Conservation (phyloP, 35 echinoderm and acorn worm species). For the Hemicentrotus pulcherrimus region DNA sequence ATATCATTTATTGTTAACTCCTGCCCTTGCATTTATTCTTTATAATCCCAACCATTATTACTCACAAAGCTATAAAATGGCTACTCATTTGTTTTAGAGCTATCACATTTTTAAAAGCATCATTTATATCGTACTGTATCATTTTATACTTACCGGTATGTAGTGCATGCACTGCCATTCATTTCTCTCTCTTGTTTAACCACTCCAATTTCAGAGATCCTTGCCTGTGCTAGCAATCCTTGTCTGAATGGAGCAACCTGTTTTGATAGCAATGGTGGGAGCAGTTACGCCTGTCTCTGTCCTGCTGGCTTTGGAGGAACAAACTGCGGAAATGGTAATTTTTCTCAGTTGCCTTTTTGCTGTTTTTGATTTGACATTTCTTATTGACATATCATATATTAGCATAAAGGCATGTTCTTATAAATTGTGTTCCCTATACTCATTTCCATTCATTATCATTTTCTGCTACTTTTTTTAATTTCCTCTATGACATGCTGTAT, state of each 20-base stretch:
- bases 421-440: no score
- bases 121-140: no score
- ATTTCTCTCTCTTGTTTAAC: not conserved
- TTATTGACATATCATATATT: no score
- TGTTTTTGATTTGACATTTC: no score
- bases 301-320: constrained; percentile 58
- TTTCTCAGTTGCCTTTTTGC: not conserved
- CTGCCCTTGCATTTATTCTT: not conserved
- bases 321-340: constrained; percentile 57
- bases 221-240: constrained; percentile 53
- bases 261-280: constrained; percentile 52
- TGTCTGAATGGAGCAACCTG: constrained; percentile 73
- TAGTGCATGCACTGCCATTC: no score
- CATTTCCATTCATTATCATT: no score
- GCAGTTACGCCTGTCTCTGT: constrained; percentile 62
- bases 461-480: no score
- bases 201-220: constrained; percentile 41
- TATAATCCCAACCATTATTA: not conserved
- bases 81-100: not conserved
- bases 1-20: not conserved
- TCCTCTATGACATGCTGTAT: no score
- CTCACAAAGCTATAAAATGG: not conserved
- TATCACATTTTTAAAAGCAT: no score
- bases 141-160: not conserved
- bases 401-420: no score